Evolutionary conservation across 2,888 invertebrate genomes (phyloP).

Genomic region (Cactoblastis cactorum): DNA sequence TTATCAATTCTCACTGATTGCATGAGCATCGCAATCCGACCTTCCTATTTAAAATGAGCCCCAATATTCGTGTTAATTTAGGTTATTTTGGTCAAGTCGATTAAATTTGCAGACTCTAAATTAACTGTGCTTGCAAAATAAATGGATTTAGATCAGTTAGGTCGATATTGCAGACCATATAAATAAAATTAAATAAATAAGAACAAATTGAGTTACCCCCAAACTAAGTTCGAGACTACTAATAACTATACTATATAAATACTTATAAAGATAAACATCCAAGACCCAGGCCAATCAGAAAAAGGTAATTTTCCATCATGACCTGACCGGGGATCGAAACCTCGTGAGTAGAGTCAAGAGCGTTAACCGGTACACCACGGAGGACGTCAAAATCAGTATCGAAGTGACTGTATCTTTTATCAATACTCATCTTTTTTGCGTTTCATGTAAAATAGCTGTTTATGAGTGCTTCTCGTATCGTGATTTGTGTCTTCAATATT

Average conservation of each 20-base stretch:
- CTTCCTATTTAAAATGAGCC: conserved; percentile 1
- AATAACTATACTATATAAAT: too few relatives aligned
- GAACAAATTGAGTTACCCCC: too few relatives aligned
- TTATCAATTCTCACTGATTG: neutral
- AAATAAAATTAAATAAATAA: too few relatives aligned
- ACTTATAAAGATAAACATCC: too few relatives aligned
- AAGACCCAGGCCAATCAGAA: too few relatives aligned
- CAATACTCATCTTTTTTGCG: neutral
- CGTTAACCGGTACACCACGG: too few relatives aligned
- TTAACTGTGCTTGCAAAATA: conserved; percentile 13
- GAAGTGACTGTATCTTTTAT: neutral
- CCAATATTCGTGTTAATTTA: conserved; percentile 9
- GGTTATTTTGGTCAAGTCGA: conserved; percentile 4
- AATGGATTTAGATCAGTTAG: conserved; percentile 12
- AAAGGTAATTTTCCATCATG: too few relatives aligned
- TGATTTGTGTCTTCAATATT: neutral
- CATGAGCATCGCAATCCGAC: neutral
- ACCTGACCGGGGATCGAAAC: too few relatives aligned
- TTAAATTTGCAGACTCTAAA: conserved; percentile 9
- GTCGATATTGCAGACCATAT: conserved; percentile 1
- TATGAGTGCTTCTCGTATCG: neutral
- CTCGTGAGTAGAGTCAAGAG: too few relatives aligned
- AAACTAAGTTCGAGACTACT: too few relatives aligned
- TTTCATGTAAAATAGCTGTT: neutral
- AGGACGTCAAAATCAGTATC: too few relatives aligned